Evolutionary conservation across 2,888 invertebrate genomes (phyloP).

Genomic region (Merodon equestris): DNA sequence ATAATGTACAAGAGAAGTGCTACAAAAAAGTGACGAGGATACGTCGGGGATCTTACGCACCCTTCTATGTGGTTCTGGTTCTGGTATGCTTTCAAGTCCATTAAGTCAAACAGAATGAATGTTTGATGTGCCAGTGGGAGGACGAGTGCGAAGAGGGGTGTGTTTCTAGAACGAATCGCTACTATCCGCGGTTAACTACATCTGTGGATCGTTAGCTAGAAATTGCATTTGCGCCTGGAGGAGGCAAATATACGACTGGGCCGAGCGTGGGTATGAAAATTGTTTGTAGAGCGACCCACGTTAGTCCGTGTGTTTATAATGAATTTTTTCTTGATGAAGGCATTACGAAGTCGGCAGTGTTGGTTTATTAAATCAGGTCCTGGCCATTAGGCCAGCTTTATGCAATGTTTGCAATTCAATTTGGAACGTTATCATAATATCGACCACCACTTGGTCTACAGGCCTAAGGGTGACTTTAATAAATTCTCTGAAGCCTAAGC

Average conservation of each 20-base stretch:
- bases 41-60: constrained; percentile 44
- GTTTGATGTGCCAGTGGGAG: constrained; percentile 11
- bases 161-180: constrained; percentile 24
- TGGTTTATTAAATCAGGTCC: no score
- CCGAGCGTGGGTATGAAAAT: neutral
- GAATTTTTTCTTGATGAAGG: no score
- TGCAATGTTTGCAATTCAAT: no score
- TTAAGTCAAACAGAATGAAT: constrained; percentile 57
- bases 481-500: no score
- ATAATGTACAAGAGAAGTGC: neutral
- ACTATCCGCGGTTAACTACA: constrained; percentile 6
- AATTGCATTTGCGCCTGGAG: constrained; percentile 21
- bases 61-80: constrained; percentile 46
- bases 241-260: neutral
- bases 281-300: no score
- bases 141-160: neutral
- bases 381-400: no score
- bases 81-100: constrained; percentile 56
- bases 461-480: no score
- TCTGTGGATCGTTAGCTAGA: constrained; percentile 24
- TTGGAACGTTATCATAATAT: no score
- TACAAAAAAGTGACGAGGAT: neutral
- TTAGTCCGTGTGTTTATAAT: no score
- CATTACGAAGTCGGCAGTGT: no score
- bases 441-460: no score